phyloP scores from a whole-genome alignment of 2,888 invertebrate genomes.

The Microdon myrmicae region DNA sequence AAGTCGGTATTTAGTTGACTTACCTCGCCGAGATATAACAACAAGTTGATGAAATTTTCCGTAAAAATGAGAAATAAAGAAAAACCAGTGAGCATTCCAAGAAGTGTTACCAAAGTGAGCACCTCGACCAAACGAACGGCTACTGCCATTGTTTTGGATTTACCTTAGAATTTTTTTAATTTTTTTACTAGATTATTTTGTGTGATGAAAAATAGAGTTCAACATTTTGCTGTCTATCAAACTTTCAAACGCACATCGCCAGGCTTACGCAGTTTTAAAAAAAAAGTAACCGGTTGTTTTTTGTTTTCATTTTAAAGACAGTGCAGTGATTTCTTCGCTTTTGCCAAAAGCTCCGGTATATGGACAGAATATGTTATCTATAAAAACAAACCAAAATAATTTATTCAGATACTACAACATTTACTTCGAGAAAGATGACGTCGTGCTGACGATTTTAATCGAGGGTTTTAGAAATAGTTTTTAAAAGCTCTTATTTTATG shows the following conservation, averaged over 20 bases:
- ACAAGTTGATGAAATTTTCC: constrained; percentile 22
- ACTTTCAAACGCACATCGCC: not conserved
- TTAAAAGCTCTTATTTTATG: too few relatives aligned
- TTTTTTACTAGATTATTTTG: not conserved
- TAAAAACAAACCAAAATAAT: too few relatives aligned
- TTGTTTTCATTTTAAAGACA: too few relatives aligned
- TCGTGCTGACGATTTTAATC: too few relatives aligned
- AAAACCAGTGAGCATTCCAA: constrained; percentile 42
- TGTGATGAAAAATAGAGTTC: not conserved
- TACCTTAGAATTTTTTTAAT: constrained; percentile 13
- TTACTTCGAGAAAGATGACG: too few relatives aligned
- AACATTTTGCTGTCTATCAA: not conserved
- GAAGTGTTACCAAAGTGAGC: constrained; percentile 39
- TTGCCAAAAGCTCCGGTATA: too few relatives aligned
- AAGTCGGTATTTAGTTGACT: constrained; percentile 5
- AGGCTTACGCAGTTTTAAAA: constrained; percentile 6
- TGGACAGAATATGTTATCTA: too few relatives aligned
- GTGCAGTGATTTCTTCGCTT: too few relatives aligned
- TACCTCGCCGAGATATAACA: constrained; percentile 22
- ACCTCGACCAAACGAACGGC: constrained; percentile 51
- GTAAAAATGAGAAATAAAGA: constrained; percentile 41
- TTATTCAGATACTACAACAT: too few relatives aligned
- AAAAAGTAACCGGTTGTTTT: too few relatives aligned
- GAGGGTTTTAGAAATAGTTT: too few relatives aligned
- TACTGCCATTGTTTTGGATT: constrained; percentile 40